Conservation (phyloP, 1,140 invertebrate genomes). For the Caenorhabditis inopinata region DNA sequence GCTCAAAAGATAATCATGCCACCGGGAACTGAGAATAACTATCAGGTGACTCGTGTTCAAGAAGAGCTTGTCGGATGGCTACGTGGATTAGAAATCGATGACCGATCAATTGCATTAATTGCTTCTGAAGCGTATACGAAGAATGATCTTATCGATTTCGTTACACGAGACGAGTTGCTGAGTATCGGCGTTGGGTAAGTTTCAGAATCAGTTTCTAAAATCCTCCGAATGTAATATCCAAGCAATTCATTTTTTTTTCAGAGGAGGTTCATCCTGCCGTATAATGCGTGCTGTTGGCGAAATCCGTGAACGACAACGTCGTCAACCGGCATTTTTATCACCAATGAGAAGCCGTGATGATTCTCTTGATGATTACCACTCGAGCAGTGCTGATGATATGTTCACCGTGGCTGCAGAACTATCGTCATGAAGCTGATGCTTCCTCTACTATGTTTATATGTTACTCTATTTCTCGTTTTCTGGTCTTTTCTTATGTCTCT, state of each 20-base stretch:
- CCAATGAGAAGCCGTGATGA: slow-evolving; percentile 43
- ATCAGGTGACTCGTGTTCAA: slow-evolving; percentile 34
- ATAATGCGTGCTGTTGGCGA: slow-evolving; percentile 64
- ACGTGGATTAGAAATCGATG: slow-evolving; percentile 43
- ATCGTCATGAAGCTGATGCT: neutral
- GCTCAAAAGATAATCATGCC: slow-evolving; percentile 22
- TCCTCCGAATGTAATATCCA: neutral
- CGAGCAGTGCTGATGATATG: slow-evolving; percentile 40
- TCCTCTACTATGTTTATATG: neutral
- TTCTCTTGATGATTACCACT: slow-evolving; percentile 45
- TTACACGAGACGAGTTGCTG: slow-evolving; percentile 77
- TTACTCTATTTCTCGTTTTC: neutral
- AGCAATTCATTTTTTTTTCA: slow-evolving; percentile 49
- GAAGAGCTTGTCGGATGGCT: slow-evolving; percentile 46
- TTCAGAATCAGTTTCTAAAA: slow-evolving; percentile 16
- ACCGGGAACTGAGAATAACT: neutral
- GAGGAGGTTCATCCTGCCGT: slow-evolving; percentile 61
- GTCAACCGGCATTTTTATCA: slow-evolving; percentile 23
- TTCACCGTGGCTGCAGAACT: neutral
- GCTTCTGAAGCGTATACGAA: slow-evolving; percentile 77
- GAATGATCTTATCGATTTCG: slow-evolving; percentile 76
- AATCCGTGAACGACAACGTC: slow-evolving; percentile 41
- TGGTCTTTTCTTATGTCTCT: neutral
- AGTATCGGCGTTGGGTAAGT: slow-evolving; percentile 75
- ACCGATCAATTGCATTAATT: slow-evolving; percentile 70